Conservation (phyloP, 2,888 invertebrate genomes). For the Caenorhabditis sp. region DNA sequence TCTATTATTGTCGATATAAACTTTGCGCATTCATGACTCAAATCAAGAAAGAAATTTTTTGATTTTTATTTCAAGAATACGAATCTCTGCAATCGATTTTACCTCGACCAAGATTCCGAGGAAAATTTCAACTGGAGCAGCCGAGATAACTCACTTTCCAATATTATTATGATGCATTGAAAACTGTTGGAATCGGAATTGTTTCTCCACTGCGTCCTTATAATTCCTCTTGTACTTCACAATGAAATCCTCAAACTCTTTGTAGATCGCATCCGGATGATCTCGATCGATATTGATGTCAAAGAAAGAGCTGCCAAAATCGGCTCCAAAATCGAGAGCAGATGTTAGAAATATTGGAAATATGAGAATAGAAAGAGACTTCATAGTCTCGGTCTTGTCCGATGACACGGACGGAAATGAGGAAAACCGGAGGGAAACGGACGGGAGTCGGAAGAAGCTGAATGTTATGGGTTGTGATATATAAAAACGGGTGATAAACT, state of each 20-base stretch:
- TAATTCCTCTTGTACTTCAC: constrained; percentile 42
- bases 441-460: background rate
- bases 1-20: too few relatives aligned
- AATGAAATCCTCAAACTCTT: constrained; percentile 50
- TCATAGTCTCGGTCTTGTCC: constrained; percentile 20
- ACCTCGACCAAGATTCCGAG: too few relatives aligned
- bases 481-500: constrained; percentile 43
- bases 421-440: constrained; percentile 8
- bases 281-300: constrained; percentile 47
- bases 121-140: too few relatives aligned
- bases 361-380: constrained; percentile 16
- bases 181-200: constrained; percentile 37
- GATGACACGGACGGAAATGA: constrained; percentile 15
- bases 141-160: constrained; percentile 37
- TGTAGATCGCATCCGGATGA: constrained; percentile 48
- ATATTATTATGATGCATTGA: constrained; percentile 13
- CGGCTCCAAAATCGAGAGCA: background rate
- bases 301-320: constrained; percentile 31
- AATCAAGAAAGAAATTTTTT: too few relatives aligned
- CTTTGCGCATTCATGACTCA: too few relatives aligned
- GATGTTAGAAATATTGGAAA: background rate
- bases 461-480: constrained; percentile 25
- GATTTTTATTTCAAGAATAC: too few relatives aligned
- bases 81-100: too few relatives aligned
- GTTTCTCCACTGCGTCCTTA: constrained; percentile 44